Base-by-base conservation (phyloP, 1,140 invertebrate species). In the Philopotamus ludificatus region DNA sequence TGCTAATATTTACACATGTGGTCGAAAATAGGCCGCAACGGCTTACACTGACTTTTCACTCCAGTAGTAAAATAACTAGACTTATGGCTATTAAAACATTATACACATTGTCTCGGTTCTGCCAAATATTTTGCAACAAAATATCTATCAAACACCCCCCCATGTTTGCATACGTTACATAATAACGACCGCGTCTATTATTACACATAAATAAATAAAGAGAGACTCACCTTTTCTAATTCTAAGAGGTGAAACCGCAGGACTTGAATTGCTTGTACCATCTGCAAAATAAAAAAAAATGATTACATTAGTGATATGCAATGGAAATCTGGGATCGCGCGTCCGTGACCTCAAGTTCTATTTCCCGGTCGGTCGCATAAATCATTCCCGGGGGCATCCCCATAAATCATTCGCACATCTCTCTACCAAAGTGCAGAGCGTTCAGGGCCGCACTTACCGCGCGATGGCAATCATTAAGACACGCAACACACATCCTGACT, bases 211-310 rank as follows among this genome's bases (percentile, higher is more conserved):
- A n/a, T n/a, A n/a, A n/a, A 16, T 8, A 45, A 51, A 45, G 21
- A 58, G 76, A n/a, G 70, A 84, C 89, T 94, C 86, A 99, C 98
- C 92, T 99, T 99, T 97, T 99, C 98, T 85, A 99, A 90, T 87
- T 99, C 98, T 86, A 99, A 89, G 80, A 99, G 90, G 87, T 99
- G 98, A 93, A 99, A 99, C 85, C 98, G 91, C 82, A 99, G 89
- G 75, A 99, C 98, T 90, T 99, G 97, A 85, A 99, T 99, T 79
- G 97, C 95, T 88, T 99, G 97, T 78, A 99, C 95, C 98, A 99
- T 99, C 97, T 99, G 90, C 71, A 93, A 91, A 76, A 82, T 81
- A 86, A 76, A 80, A 78, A 75, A 74, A 73, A 61, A 70, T 20
- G 15, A 22, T 7, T 34, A 34, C 4, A 34, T 34, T 34, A 34